phyloP scores from a whole-genome alignment of 2,888 invertebrate species.

The Clanis bilineata region DNA sequence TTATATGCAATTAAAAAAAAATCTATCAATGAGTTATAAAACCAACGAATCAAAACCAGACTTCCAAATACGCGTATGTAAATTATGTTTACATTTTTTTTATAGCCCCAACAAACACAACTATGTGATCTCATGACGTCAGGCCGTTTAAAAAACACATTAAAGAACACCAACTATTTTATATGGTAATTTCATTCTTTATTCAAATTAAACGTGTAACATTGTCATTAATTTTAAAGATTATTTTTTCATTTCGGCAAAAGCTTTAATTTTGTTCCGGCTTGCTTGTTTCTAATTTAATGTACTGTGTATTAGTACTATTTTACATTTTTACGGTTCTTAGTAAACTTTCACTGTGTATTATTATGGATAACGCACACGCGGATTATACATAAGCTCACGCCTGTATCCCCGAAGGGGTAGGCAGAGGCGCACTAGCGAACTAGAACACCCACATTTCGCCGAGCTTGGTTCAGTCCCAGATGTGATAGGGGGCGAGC shows the following conservation, averaged over 20 bases:
- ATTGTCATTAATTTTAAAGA: not conserved
- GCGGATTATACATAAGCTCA: too few species aligned
- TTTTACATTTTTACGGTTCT: not conserved
- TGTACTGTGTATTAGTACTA: not conserved
- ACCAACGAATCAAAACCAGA: not conserved
- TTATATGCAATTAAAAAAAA: not conserved
- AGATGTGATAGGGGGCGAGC: too few species aligned
- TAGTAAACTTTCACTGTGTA: not conserved
- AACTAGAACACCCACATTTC: too few species aligned
- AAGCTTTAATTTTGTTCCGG: conserved; percentile 5
- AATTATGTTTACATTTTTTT: conserved; percentile 12
- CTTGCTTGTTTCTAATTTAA: conserved; percentile 7
- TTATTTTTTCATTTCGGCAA: conserved; percentile 4
- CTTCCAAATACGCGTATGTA: not conserved
- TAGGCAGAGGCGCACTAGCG: too few species aligned
- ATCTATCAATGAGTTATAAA: not conserved
- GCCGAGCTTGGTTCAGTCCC: too few species aligned
- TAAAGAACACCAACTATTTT: not conserved
- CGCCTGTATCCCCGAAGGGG: too few species aligned
- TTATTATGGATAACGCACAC: not conserved
- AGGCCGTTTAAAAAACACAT: not conserved
- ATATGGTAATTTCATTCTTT: conserved; percentile 10
- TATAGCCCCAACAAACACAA: conserved; percentile 1
- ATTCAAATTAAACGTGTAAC: conserved; percentile 13
- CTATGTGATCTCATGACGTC: conserved; percentile 3